A percentile compares a stretch with the other conserved stretches of the same genome.
These are phyloP conservation scores for Orthonevra nobilis DNA, from an alignment of 2,888 invertebrate species.

Conservation along the genomic window DNA sequence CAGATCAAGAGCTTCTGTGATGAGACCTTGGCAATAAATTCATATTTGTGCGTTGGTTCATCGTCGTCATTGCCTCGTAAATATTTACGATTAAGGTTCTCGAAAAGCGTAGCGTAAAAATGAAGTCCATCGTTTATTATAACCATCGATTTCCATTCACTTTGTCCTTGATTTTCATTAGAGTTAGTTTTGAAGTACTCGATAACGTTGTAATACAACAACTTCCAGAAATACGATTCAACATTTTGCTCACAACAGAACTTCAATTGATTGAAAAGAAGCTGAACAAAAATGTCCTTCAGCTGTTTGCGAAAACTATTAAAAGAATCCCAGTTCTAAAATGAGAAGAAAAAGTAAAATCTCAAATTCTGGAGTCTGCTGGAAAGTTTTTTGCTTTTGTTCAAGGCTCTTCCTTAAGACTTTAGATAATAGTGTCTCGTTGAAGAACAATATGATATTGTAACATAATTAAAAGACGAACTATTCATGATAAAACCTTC, in stretches of 20 bases:
- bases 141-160: conserved; percentile 83
- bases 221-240: conserved; percentile 95
- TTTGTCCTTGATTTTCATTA: conserved; percentile 83
- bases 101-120: conserved; percentile 89
- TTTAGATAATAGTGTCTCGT: too few relatives aligned
- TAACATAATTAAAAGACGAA: too few relatives aligned
- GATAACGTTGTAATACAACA: conserved; percentile 92
- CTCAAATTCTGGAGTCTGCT: not conserved
- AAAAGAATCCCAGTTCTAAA: conserved; percentile 84
- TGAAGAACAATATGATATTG: too few relatives aligned
- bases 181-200: conserved; percentile 86
- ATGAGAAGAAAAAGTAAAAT: conserved; percentile 17
- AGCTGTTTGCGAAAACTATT: conserved; percentile 83
- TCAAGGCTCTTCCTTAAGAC: too few relatives aligned
- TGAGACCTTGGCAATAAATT: conserved; percentile 89
- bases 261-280: conserved; percentile 89
- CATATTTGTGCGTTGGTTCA: conserved; percentile 82
- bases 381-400: too few relatives aligned
- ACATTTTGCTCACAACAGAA: conserved; percentile 93
- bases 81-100: conserved; percentile 87
- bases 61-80: conserved; percentile 75
- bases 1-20: conserved; percentile 93
- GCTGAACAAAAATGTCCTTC: conserved; percentile 85
- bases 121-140: conserved; percentile 88
- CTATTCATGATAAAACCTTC: too few relatives aligned